Conservation (phyloP, 1,140 invertebrate species). For the Eriosoma lanigerum region DNA sequence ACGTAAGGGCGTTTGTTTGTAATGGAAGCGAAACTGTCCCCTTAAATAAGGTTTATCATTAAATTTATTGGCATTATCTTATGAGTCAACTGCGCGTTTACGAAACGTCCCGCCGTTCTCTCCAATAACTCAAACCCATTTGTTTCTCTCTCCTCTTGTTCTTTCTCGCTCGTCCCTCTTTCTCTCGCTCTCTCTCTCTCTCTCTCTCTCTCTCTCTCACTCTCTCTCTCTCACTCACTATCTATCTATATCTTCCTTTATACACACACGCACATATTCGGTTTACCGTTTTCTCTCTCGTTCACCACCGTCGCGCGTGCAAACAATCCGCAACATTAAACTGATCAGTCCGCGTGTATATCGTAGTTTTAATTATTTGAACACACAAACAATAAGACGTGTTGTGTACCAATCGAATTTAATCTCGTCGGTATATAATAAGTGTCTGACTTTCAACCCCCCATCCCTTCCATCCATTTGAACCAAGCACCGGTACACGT, state of each 20-base stretch:
- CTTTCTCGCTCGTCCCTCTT: not conserved
- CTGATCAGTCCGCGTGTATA: slow-evolving; percentile 32
- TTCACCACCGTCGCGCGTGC: slow-evolving; percentile 20
- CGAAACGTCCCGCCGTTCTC: slow-evolving; percentile 46
- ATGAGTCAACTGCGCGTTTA: slow-evolving; percentile 51
- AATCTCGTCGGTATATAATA: slow-evolving; percentile 44
- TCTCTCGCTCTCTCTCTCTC: not conserved
- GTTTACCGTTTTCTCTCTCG: slow-evolving; percentile 30
- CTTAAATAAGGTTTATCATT: slow-evolving; percentile 52
- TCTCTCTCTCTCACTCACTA: not conserved
- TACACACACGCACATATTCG: not conserved
- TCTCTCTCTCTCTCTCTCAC: not conserved
- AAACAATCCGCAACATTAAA: slow-evolving; percentile 46
- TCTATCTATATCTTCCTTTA: not conserved
- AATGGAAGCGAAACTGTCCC: slow-evolving; percentile 52
- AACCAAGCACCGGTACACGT: not conserved
- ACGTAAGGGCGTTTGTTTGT: slow-evolving; percentile 52
- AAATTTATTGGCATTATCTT: slow-evolving; percentile 52
- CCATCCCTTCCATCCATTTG: not conserved
- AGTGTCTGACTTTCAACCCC: slow-evolving; percentile 11
- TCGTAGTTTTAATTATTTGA: slow-evolving; percentile 49
- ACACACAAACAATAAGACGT: slow-evolving; percentile 44
- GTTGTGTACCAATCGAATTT: slow-evolving; percentile 50
- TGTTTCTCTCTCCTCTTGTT: slow-evolving; percentile 42
- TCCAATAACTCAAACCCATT: slow-evolving; percentile 52